Base-by-base conservation (phyloP, 2,888 invertebrate genomes). In the Sphaerophoria rueppellii region DNA sequence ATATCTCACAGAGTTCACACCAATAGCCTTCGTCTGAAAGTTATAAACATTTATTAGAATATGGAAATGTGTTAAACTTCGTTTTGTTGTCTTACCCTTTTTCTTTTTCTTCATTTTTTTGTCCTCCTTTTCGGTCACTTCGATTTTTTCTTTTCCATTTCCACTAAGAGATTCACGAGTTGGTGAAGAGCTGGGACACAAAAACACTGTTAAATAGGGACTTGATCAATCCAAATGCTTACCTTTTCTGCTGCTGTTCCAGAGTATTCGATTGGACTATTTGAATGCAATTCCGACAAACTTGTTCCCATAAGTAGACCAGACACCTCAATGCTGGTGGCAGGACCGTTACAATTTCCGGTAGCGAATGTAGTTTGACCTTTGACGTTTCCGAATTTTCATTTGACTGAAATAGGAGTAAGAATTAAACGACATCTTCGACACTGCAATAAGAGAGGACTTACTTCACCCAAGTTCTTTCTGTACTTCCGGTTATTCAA, bases 301-400 rank as follows among this genome's bases (percentile, higher is more conserved):
- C 93, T 72, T 97, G 96, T 89, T 98, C 98, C 98, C 98, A 98
- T 40, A 98, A 92, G 74, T 95, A 95, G 0, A 98, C 97, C 7
- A 98, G 92, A 71, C 97, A 96, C 70, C 97, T 96, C 61, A 98
- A 91, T 0, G 98, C 97, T 0, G 97, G 96, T 1, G 98, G 98
- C 76, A 98, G 91, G 0, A 96, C 95, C 12, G 95, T 95, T 1
- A 96, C 95, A 0, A 91, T 86, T 80, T 93, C 93, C 2, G 92
- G 91, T 32, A 92, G 60, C 4, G 92, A 90, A 52, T 92, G 92
- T 4, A 91, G 78, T 86, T 91, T 90, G 65, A 87, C 89, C 67
- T 90, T 90, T 4, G 85, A 76, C 16, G 24, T 2, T 24, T 89
- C 91, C 2, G 73, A 74, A 16, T 54, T 43, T 16, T 77, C 76